phyloP scores from a whole-genome alignment of 1,140 invertebrate genomes.

The Caenorhabditis tropicalis region DNA sequence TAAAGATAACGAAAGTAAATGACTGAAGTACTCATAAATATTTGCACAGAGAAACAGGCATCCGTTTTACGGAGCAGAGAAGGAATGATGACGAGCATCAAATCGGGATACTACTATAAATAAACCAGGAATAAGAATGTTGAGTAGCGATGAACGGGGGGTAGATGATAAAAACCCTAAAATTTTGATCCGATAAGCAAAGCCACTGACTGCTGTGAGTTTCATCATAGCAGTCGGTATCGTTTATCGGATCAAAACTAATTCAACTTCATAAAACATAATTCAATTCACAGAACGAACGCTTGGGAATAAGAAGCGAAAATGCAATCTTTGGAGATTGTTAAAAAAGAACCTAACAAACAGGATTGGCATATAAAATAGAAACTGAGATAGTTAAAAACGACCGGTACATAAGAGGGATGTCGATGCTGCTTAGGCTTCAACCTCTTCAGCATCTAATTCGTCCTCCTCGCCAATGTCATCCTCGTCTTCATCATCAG shows the following conservation, averaged over 20 bases:
- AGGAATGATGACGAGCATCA: too few species aligned
- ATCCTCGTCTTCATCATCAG: background rate
- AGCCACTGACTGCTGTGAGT: too few species aligned
- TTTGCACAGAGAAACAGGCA: background rate
- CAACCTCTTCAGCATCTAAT: background rate
- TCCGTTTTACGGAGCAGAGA: too few species aligned
- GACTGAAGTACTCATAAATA: constrained; percentile 31
- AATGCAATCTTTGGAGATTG: background rate
- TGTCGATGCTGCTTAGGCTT: background rate
- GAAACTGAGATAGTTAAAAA: constrained; percentile 2
- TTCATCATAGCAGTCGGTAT: background rate
- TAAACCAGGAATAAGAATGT: too few species aligned
- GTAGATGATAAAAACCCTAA: too few species aligned
- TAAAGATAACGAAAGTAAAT: background rate
- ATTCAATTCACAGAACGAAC: constrained; percentile 31
- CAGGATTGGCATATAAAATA: background rate
- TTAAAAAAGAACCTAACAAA: background rate
- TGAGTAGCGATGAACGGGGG: too few species aligned
- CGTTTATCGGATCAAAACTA: too few species aligned
- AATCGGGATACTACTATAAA: too few species aligned
- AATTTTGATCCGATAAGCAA: too few species aligned
- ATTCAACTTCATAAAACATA: background rate
- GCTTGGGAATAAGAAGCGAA: background rate
- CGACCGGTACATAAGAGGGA: background rate
- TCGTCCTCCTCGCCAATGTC: background rate